These are phyloP conservation scores for Protosalanx chinensis DNA, from an alignment of 2,797 vertebrate genomes.

Conservation along the genomic window DNA sequence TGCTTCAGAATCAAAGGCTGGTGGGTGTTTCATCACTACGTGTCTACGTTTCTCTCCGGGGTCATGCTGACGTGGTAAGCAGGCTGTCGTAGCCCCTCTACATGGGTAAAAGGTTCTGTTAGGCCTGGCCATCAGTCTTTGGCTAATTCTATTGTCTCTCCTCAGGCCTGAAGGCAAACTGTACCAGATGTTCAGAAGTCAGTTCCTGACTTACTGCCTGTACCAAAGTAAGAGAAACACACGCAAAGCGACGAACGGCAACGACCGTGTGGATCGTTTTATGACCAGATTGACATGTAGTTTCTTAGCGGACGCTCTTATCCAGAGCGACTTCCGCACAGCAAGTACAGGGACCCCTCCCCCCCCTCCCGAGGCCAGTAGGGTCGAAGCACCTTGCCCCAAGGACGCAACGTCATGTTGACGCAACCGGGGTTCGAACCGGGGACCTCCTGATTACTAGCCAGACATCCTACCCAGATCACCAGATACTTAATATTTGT, in stretches of 20 bases:
- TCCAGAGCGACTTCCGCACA: no score
- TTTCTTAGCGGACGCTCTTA: no score
- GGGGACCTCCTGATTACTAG: no score
- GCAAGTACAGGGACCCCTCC: no score
- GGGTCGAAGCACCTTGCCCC: no score
- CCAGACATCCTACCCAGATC: no score
- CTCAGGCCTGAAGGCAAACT: conserved; percentile 90
- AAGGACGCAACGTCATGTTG: no score
- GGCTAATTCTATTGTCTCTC: conserved; percentile 9
- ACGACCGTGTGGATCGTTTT: neutral
- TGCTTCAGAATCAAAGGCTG: conserved; percentile 92
- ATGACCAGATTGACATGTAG: no score
- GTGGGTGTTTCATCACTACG: conserved; percentile 97
- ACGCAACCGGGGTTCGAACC: no score
- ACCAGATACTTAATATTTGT: neutral
- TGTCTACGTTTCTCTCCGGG: conserved; percentile 93
- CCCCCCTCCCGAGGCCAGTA: no score
- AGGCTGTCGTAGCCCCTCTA: neutral
- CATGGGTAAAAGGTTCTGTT: no score
- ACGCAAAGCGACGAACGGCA: neutral
- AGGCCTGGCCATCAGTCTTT: neutral
- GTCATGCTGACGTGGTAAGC: conserved; percentile 95
- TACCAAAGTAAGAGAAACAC: conserved; percentile 87
- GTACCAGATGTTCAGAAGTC: conserved; percentile 96
- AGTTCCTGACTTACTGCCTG: conserved; percentile 91